Conservation (phyloP, 2,888 invertebrate genomes). For the Actias luna region DNA sequence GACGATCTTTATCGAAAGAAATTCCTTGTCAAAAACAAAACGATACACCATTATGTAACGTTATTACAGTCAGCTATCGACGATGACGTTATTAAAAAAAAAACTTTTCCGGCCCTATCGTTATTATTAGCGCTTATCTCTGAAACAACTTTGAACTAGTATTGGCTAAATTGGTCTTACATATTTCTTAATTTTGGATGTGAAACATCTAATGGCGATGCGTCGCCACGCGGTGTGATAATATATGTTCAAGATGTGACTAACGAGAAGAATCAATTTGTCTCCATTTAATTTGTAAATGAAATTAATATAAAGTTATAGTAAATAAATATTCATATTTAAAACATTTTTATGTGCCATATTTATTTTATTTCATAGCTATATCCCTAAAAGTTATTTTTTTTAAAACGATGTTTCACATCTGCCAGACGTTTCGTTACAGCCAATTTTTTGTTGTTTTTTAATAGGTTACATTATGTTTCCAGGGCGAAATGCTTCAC, state of each 20-base stretch:
- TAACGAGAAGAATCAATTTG: too few species aligned
- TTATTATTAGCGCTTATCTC: neutral
- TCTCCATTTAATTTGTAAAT: constrained; percentile 27
- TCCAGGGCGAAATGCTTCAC: constrained; percentile 90
- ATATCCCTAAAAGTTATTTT: too few species aligned
- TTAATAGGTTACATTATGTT: too few species aligned
- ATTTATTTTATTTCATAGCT: too few species aligned
- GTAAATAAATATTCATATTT: too few species aligned
- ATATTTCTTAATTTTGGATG: neutral
- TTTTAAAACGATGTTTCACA: too few species aligned
- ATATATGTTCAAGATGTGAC: neutral
- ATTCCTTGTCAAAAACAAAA: neutral
- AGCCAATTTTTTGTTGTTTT: too few species aligned
- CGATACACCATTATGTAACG: neutral
- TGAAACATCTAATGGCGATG: too few species aligned
- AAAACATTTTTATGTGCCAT: too few species aligned
- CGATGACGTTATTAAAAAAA: neutral
- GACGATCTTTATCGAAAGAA: neutral
- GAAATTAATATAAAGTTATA: too few species aligned
- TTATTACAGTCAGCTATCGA: neutral
- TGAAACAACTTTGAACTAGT: neutral
- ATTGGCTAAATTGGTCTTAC: neutral
- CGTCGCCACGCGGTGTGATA: too few species aligned
- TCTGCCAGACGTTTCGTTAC: too few species aligned
- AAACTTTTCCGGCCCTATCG: neutral